A percentile compares a stretch with the other conserved stretches of the same genome.
phyloP scores from a whole-genome alignment of 2,113 vertebrate genomes.

The Podocnemis expansa region DNA sequence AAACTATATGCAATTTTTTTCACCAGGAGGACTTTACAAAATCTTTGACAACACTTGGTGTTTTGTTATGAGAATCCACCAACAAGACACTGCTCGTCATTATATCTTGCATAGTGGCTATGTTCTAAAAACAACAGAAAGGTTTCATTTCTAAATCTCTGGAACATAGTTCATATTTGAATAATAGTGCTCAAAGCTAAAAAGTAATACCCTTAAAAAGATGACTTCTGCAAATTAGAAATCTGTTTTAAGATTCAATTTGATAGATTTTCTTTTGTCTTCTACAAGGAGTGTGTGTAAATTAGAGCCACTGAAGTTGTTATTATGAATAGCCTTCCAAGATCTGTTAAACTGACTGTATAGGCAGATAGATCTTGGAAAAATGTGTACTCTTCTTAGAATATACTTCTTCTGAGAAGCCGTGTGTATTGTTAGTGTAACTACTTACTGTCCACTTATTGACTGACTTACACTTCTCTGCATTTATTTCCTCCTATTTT shows the following conservation, averaged over 20 bases:
- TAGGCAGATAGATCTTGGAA: neutral
- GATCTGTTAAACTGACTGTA: neutral
- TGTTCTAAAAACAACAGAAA: neutral
- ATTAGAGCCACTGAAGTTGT: constrained; percentile 43
- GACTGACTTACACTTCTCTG: too few species aligned
- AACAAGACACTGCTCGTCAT: neutral
- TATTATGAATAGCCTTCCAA: neutral
- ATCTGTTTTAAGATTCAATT: neutral
- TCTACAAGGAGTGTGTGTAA: neutral
- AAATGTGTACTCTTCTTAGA: neutral
- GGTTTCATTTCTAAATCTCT: neutral
- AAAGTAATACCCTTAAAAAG: neutral
- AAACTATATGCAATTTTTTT: neutral
- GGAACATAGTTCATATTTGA: neutral
- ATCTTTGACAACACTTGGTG: neutral
- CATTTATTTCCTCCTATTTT: too few species aligned
- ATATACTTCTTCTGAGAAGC: neutral
- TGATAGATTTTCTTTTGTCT: neutral
- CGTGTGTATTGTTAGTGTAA: neutral
- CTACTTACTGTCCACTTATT: too few species aligned
- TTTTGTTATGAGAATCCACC: neutral
- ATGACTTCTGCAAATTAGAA: neutral
- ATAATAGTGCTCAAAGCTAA: neutral
- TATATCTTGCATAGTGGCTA: neutral
- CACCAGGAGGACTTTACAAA: neutral